Base-by-base conservation (phyloP, 2,888 invertebrate genomes). In the Flexamia atlantica region DNA sequence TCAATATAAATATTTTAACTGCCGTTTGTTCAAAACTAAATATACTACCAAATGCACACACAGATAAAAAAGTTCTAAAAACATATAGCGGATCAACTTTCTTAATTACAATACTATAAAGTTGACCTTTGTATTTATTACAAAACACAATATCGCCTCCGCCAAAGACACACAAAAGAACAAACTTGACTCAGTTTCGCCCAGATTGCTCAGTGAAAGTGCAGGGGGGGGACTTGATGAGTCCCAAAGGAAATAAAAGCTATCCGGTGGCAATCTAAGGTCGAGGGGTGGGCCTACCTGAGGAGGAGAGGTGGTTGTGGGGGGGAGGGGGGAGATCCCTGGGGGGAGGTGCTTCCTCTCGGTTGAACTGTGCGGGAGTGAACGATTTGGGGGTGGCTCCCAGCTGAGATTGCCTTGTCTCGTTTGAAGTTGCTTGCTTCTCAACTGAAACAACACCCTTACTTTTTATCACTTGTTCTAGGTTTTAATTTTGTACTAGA, bases 221-320 rank as follows among this genome's bases (percentile, higher is more conserved):
- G 36, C 9, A 32, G 32, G 32, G 68, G 32, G 32, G 68, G 32
- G 30, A 30, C 32, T 72, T 72, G 42, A 72, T 72, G 32, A 72
- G 72, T 25, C 72, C 36, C 72, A 23, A 32, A 42, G 72, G 72
- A 72, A 72, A 72, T 72, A 72, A 72, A 72, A 72, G 40, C 72
- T 42, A 72, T 72, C 72, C 42, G 20, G 72, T 42, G 42, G 72
- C 72, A 72, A 72, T 72, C 72, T 72, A 20, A 42, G 9, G 36
- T 9, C 36, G 36, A 36, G 5, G 36, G 36, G 36, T 36, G 42
- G 28, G 23, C 23, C 32, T 50, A 76, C 76, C 76, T 76, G 76
- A 76, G 76, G 76, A 25, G 76, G 76, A 23, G 28, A 76, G 53
- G 3, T 76, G 76, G 76, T 76, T 76, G 76, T 76, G 76, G n/a